These are phyloP conservation scores for Thunnus albacares DNA, from an alignment of 2,797 vertebrate species.

Conservation along the genomic window DNA sequence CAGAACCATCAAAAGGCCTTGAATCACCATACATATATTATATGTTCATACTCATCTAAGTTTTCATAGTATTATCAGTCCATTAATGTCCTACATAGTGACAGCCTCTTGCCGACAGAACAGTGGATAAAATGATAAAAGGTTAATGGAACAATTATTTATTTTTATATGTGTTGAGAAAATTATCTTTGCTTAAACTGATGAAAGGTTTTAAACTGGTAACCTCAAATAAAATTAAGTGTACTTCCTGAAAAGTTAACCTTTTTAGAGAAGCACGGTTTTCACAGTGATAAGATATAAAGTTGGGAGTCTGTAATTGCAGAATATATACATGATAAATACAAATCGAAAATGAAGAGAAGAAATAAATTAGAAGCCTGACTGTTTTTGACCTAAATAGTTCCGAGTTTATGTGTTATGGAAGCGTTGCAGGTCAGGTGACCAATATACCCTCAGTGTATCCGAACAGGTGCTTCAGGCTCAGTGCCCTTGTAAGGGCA, in stretches of 20 bases:
- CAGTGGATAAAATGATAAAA: background rate
- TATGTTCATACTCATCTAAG: background rate
- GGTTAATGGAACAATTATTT: background rate
- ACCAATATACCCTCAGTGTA: conserved; percentile 42
- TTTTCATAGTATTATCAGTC: background rate
- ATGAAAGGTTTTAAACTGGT: too few species aligned
- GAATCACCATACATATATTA: background rate
- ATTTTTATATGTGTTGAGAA: too few species aligned
- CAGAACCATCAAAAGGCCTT: too few species aligned
- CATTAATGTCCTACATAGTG: background rate
- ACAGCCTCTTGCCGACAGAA: background rate
- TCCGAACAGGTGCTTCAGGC: conserved; percentile 77
- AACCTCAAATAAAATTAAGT: too few species aligned
- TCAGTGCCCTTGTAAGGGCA: conserved; percentile 78
- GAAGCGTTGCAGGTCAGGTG: conserved; percentile 44
- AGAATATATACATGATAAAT: background rate
- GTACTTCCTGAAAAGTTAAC: too few species aligned
- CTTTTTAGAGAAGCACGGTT: background rate
- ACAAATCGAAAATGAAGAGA: background rate
- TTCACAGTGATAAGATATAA: background rate
- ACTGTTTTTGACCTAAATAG: conserved; percentile 18
- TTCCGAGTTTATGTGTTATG: conserved; percentile 17
- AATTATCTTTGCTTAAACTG: background rate
- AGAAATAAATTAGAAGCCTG: background rate
- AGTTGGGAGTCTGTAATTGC: background rate